Base-by-base conservation (phyloP, 1,140 invertebrate species). In the Zaprionus tsacasi region DNA sequence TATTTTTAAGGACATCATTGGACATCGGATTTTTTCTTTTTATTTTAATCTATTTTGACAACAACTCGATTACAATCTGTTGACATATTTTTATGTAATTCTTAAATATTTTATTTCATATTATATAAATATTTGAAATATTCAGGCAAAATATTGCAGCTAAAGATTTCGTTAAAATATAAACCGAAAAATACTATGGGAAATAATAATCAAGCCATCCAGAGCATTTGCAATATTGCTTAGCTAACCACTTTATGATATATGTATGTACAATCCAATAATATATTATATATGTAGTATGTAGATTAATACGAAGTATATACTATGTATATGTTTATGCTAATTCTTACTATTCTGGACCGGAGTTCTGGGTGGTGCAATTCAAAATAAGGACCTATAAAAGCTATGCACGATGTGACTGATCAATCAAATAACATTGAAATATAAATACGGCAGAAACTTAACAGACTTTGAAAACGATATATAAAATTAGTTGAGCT, bases 281-380 rank as follows among this genome's bases (percentile, higher is more conserved):
- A 35, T 35, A 35, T 35, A 35, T 35, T 10, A 35, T 35, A 71
- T 35, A 30, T 65, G 17, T 52, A n/a, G 21, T 33, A 33, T 40
- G 15, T 43, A 21, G 38, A 36, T 38, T 7, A 54, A 35, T 25
- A 50, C 17, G 40, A 6, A 48, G 15, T 12, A 43, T 38, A 52
- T 43, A 55, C 33, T 55, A 36, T 12, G 15, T 17, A 12, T 15
- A 48, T 33, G 11, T 33, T 45, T 17, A 33, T 6, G 38, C n/a
- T 33, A 45, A 66, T 59, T 67, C 35, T 61, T 56, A 38, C 58
- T 63, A 70, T 60, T 56, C 48, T 78, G 75, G 70, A 64, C 68
- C 75, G 75, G 70, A 77, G 15, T 70, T 70, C 55, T 69, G 48
- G 54, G 60, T 65, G 27, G 38, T 57, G 60, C 66, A 35, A 35